Percentiles rank a stretch among this genome's conserved stretches.
These are phyloP conservation scores for Chionodraco myersi DNA, from an alignment of 2,113 vertebrate genomes.

Conservation along the genomic window DNA sequence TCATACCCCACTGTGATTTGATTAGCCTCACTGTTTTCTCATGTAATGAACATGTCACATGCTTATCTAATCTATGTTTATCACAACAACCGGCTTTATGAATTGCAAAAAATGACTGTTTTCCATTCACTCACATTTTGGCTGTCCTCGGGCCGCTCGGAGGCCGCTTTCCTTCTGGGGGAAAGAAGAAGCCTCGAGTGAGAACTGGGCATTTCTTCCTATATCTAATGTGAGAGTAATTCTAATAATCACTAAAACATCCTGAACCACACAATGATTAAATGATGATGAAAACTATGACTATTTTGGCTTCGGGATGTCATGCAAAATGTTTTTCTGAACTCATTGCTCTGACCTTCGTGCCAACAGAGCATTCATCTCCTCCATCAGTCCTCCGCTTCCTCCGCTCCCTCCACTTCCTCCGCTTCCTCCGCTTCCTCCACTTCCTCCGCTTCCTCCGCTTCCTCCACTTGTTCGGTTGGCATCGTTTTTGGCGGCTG, in stretches of 20 bases:
- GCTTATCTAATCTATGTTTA: neutral
- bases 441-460: conserved; percentile 91
- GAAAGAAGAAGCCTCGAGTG: conserved; percentile 62
- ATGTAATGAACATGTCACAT: neutral
- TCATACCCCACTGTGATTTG: neutral
- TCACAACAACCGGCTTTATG: neutral
- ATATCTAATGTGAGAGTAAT: neutral
- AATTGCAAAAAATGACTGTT: conserved; percentile 3
- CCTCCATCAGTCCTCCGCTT: conserved; percentile 97
- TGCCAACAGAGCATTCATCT: conserved; percentile 98
- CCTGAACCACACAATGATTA: conserved; percentile 1
- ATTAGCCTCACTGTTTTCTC: neutral
- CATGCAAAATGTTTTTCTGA: neutral
- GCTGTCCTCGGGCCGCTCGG: conserved; percentile 93
- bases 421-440: conserved; percentile 93
- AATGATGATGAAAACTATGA: neutral
- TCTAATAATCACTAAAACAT: neutral
- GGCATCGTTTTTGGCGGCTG: conserved; percentile 91
- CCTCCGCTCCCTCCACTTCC: conserved; percentile 93
- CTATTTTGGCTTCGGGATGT: neutral
- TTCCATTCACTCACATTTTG: conserved; percentile 88
- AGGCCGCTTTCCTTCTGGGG: conserved; percentile 94
- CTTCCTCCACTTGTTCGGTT: conserved; percentile 93
- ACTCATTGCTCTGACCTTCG: conserved; percentile 86
- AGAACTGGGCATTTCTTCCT: conserved; percentile 30